Evolutionary conservation across 2,113 vertebrate species (phyloP), one percentile per base, ranked within the genome.

Genomic region (Pachycephala philippinensis): DNA sequence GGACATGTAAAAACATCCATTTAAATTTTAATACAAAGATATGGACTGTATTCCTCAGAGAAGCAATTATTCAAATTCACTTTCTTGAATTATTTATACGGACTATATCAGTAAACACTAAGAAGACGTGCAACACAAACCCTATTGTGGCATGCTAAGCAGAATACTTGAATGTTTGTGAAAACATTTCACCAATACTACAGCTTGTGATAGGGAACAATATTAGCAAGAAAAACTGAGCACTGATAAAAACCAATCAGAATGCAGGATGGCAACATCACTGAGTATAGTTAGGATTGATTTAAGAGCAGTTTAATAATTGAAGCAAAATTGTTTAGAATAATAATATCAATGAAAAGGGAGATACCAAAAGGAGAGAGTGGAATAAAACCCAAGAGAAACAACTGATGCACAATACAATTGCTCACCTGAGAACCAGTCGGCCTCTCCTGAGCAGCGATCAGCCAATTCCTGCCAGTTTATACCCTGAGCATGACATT

Each of bases 1-100:
- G 23, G 40, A 59, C 49, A 85, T n/a, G 37, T 65, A 57, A 93
- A 89, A 94, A 75, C 13, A 81, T 11, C 33, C 30, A 69, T 65
- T 87, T 89, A 87, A 75, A 95, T 84, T 93, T 95, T 92, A 92
- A 95, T 87, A 76, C 33, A 85, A 70, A 81, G 28, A 64, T 42
- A 49, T 40, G 47, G 70, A 57, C 54, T 49, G 37, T 59, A 87
- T 82, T 93, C 86, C 86, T 87, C 30, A 79, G 90, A 92, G 90
- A 93, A 77, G 47, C 26, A 92, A 95, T 92, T 87, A 94, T 49
- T 79, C 37, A 63, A 79, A 94, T 72, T 63, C 56, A 76, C 40
- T 84, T 69, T 59, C 31, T 72, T 45, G 0, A 95, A 92, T 95
- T 63, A 95, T 82, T 91, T 72, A 50, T 65, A 39, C 17, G 57